phyloP scores from a whole-genome alignment of 2,797 vertebrate genomes.

The Phyllotis vaccarum region DNA sequence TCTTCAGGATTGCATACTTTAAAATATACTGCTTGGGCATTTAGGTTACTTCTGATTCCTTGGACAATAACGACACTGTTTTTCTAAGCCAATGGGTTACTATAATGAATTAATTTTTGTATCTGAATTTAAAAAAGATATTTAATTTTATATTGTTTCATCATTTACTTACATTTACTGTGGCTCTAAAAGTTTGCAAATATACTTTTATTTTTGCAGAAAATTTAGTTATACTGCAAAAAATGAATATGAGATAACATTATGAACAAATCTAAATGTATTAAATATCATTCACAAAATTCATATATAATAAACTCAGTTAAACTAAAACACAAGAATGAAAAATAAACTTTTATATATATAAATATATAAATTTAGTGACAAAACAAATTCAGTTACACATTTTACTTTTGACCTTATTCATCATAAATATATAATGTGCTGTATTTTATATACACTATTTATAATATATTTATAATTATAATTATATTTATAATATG shows the following conservation, averaged over 20 bases:
- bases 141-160: not conserved
- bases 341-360: constrained; percentile 8
- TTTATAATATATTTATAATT: not conserved
- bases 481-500: too few relatives aligned
- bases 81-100: constrained; percentile 59
- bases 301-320: not conserved
- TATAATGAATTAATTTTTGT: constrained; percentile 65
- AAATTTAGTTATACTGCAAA: constrained; percentile 47
- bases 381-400: not conserved
- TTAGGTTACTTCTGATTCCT: constrained; percentile 12
- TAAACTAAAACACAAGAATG: not conserved
- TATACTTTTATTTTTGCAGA: constrained; percentile 49
- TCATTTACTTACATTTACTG: constrained; percentile 1
- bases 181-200: constrained; percentile 33
- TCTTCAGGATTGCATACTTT: constrained; percentile 14
- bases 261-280: not conserved
- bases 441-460: not conserved
- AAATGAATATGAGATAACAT: constrained; percentile 39
- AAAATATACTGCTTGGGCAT: constrained; percentile 29
- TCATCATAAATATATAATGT: not conserved
- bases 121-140: not conserved
- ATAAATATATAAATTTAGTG: not conserved
- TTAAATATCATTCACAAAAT: not conserved
- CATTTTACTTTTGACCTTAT: not conserved
- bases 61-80: constrained; percentile 5